Evolutionary conservation across 64 coral and sea anemone genomes (phyloP).

Genomic region (Dendronephthya gigantea): DNA sequence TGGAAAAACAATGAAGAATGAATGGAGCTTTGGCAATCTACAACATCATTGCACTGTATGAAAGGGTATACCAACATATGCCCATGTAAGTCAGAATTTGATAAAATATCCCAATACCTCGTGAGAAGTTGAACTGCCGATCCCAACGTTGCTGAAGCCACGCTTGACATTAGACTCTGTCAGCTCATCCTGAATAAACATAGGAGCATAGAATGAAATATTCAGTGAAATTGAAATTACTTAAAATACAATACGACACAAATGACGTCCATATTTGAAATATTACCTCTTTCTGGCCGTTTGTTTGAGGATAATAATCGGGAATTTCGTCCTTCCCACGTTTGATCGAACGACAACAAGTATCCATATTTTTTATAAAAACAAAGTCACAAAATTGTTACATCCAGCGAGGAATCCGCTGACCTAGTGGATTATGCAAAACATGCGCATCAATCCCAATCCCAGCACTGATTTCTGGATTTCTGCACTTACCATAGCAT

Average conservation of each 20-base stretch:
- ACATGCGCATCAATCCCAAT: too few species aligned
- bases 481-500: too few species aligned
- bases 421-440: too few species aligned
- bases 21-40: too few species aligned
- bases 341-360: constrained; percentile 13
- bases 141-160: not conserved
- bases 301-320: not conserved
- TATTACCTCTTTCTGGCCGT: not conserved
- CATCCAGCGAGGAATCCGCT: too few species aligned
- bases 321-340: constrained; percentile 4
- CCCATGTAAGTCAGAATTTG: not conserved
- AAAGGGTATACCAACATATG: not conserved
- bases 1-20: too few species aligned
- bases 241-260: too few species aligned
- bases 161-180: not conserved
- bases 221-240: not conserved
- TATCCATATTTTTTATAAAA: too few species aligned
- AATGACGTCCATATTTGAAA: not conserved
- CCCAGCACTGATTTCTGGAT: too few species aligned
- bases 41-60: not conserved
- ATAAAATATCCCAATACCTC: not conserved
- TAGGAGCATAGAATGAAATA: not conserved
- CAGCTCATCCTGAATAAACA: not conserved
- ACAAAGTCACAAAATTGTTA: too few species aligned
- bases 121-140: not conserved